These are phyloP conservation scores for Laspeyria flexula DNA, from an alignment of 2,888 invertebrate genomes.

Conservation along the genomic window DNA sequence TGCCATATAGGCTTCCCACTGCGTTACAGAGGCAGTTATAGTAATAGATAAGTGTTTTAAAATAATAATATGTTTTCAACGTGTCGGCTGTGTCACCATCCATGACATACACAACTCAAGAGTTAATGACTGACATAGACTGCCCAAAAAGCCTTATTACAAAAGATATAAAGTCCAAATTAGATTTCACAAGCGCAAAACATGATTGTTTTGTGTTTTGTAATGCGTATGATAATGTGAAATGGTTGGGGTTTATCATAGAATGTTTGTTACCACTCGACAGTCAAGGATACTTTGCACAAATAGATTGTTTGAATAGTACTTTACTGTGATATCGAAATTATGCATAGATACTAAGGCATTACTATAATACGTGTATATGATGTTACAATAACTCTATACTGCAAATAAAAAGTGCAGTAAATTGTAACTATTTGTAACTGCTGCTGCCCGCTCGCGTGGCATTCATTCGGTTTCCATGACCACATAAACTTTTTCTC, in stretches of 20 bases:
- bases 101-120: conserved; percentile 26
- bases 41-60: too few species aligned
- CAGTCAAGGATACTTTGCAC: conserved; percentile 22
- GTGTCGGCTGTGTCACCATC: conserved; percentile 32
- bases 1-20: too few species aligned
- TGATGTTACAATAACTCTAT: too few species aligned
- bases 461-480: too few species aligned
- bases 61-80: conserved; percentile 31
- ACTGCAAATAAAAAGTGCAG: too few species aligned
- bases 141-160: conserved; percentile 7
- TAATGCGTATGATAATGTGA: conserved; percentile 31
- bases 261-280: conserved; percentile 30
- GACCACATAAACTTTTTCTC: too few species aligned
- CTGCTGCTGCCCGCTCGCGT: too few species aligned
- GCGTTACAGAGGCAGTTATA: too few species aligned
- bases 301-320: conserved; percentile 5
- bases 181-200: not conserved
- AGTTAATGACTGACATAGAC: conserved; percentile 22
- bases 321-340: too few species aligned
- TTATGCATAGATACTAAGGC: too few species aligned
- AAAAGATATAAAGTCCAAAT: conserved; percentile 23
- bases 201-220: conserved; percentile 5
- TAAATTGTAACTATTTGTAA: too few species aligned
- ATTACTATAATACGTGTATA: too few species aligned
- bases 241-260: conserved; percentile 36